Percentiles rank a stretch among this genome's conserved stretches.
Evolutionary conservation across 2,888 invertebrate species (phyloP).

Genomic region (Nomada flava): DNA sequence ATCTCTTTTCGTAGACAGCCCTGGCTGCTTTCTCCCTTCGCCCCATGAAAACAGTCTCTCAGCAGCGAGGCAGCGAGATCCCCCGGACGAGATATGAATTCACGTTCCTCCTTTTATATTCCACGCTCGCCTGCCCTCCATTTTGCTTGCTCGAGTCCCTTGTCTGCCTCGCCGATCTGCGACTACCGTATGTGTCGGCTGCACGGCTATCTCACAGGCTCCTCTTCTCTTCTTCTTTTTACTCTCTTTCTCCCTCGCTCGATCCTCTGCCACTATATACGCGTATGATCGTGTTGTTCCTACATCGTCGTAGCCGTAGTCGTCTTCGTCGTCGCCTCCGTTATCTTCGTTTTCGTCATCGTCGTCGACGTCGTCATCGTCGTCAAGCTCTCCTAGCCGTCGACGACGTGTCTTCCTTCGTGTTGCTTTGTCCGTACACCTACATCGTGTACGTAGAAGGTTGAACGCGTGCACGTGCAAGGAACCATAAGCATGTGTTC

Average conservation of each 20-base stretch:
- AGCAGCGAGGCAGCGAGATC: constrained; percentile 83
- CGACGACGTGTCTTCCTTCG: constrained; percentile 46
- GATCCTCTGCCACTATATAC: constrained; percentile 50
- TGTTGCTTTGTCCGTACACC: constrained; percentile 59
- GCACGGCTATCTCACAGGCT: constrained; percentile 75
- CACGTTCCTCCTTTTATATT: constrained; percentile 84
- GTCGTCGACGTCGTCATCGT: constrained; percentile 37
- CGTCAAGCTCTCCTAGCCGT: constrained; percentile 54
- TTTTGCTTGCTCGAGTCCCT: constrained; percentile 82
- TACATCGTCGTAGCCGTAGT: constrained; percentile 60
- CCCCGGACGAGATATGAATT: constrained; percentile 83
- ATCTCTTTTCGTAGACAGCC: constrained; percentile 62
- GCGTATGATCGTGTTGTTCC: constrained; percentile 72
- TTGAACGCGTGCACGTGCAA: background rate
- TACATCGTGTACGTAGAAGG: constrained; percentile 3
- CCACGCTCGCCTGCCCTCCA: constrained; percentile 84
- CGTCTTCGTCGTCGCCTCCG: constrained; percentile 54
- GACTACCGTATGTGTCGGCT: constrained; percentile 83
- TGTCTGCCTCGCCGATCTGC: constrained; percentile 83
- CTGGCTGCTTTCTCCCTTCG: constrained; percentile 62
- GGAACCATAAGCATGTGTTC: background rate
- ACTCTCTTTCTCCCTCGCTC: constrained; percentile 42
- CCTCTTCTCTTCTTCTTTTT: constrained; percentile 51
- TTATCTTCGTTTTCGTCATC: constrained; percentile 44
- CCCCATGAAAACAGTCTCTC: constrained; percentile 82